phyloP scores from a whole-genome alignment of 2,888 invertebrate species.

The Orchesellides sinensis region DNA sequence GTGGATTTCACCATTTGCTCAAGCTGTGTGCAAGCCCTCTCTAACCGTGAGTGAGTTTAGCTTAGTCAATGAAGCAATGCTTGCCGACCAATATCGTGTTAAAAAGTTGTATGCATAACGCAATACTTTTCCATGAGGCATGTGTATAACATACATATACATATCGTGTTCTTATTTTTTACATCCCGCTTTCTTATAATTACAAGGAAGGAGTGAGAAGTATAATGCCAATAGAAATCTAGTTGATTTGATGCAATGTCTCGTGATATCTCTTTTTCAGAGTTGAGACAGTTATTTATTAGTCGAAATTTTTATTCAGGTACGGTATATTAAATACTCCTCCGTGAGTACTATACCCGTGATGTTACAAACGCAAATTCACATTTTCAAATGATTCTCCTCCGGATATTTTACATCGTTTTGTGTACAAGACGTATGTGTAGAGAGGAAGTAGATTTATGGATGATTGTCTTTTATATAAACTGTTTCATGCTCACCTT shows the following conservation, averaged over 20 bases:
- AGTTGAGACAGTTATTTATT: conserved; percentile 40
- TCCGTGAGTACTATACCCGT: neutral
- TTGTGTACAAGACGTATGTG: conserved; percentile 19
- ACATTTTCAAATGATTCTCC: conserved; percentile 53
- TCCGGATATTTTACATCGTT: conserved; percentile 61
- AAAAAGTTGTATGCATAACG: no score
- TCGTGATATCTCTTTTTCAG: conserved; percentile 17
- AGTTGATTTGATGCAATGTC: conserved; percentile 28
- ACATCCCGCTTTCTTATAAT: no score
- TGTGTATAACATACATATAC: neutral
- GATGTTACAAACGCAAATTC: neutral
- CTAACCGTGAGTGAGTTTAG: neutral
- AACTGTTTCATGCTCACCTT: conserved; percentile 22
- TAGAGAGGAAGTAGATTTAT: conserved; percentile 56
- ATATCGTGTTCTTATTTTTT: neutral
- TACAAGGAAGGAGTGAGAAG: no score
- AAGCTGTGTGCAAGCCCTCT: neutral
- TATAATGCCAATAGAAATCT: neutral
- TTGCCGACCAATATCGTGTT: no score
- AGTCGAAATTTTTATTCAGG: conserved; percentile 14
- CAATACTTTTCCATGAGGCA: neutral
- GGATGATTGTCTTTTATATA: conserved; percentile 55
- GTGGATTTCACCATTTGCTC: conserved; percentile 50
- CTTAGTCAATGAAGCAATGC: neutral
- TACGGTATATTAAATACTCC: neutral